These are phyloP conservation scores for Pangasius mekongensis DNA, from an alignment of 2,797 vertebrate species.

Conservation along the genomic window DNA sequence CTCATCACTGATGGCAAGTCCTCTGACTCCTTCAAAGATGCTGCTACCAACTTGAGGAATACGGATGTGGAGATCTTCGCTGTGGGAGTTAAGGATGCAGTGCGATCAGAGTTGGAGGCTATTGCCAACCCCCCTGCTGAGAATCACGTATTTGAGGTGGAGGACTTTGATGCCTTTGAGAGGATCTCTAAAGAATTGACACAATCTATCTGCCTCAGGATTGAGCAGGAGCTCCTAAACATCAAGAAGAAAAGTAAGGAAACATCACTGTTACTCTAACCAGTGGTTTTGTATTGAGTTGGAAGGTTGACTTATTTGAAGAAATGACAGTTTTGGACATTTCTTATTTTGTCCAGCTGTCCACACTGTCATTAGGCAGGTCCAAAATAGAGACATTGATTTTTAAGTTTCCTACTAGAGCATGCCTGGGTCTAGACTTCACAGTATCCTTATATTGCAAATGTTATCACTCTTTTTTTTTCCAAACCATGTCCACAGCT, in stretches of 20 bases:
- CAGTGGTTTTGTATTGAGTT: neutral
- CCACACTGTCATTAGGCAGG: constrained; percentile 32
- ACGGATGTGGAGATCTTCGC: constrained; percentile 97
- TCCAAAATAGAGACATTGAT: neutral
- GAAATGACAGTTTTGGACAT: neutral
- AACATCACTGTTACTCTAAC: neutral
- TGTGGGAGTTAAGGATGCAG: constrained; percentile 97
- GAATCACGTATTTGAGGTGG: constrained; percentile 93
- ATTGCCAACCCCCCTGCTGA: constrained; percentile 91
- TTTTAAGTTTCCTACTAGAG: constrained; percentile 37
- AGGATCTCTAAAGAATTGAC: constrained; percentile 98
- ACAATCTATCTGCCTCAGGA: constrained; percentile 95
- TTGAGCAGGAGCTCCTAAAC: constrained; percentile 94
- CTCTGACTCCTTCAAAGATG: constrained; percentile 93
- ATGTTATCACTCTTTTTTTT: neutral
- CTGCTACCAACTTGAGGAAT: constrained; percentile 88
- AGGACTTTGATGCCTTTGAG: constrained; percentile 98
- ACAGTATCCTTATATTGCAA: constrained; percentile 19
- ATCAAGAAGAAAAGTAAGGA: constrained; percentile 93
- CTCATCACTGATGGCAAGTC: constrained; percentile 99
- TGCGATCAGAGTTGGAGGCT: constrained; percentile 92
- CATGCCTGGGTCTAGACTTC: constrained; percentile 22
- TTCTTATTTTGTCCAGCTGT: constrained; percentile 23
- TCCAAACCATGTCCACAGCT: neutral
- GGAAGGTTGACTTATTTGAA: neutral